Conservation (phyloP, 2,888 invertebrate species). For the Beris chalybata region DNA sequence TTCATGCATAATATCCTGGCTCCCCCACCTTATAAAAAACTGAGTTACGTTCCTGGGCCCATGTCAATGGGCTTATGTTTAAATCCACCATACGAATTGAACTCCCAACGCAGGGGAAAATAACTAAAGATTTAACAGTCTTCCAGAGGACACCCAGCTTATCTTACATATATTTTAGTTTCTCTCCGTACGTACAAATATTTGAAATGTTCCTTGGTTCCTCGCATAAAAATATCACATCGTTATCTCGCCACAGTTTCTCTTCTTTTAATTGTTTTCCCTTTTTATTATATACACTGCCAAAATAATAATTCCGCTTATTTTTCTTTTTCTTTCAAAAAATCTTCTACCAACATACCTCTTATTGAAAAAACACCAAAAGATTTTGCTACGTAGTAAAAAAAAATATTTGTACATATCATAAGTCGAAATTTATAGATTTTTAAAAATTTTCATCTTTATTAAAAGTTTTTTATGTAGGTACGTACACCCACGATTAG, state of each 20-base stretch:
- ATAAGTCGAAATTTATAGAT: constrained; percentile 25
- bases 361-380: background rate
- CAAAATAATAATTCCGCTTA: background rate
- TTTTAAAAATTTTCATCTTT: constrained; percentile 16
- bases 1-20: too few relatives aligned
- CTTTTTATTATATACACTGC: background rate
- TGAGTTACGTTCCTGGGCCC: too few relatives aligned
- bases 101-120: too few relatives aligned
- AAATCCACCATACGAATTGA: too few relatives aligned
- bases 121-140: too few relatives aligned
- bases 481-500: background rate
- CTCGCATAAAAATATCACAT: background rate
- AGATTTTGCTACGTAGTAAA: constrained; percentile 3
- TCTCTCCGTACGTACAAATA: too few relatives aligned
- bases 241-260: background rate
- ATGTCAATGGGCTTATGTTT: too few relatives aligned
- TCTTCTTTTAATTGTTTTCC: background rate
- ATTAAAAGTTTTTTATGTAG: background rate
- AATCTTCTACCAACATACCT: background rate
- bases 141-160: too few relatives aligned
- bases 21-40: too few relatives aligned
- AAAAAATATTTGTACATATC: constrained; percentile 30
- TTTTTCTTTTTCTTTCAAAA: constrained; percentile 4
- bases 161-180: too few relatives aligned
- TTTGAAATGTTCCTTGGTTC: background rate